Conservation (phyloP, 1,140 invertebrate species). For the Choristoneura fumiferana region DNA sequence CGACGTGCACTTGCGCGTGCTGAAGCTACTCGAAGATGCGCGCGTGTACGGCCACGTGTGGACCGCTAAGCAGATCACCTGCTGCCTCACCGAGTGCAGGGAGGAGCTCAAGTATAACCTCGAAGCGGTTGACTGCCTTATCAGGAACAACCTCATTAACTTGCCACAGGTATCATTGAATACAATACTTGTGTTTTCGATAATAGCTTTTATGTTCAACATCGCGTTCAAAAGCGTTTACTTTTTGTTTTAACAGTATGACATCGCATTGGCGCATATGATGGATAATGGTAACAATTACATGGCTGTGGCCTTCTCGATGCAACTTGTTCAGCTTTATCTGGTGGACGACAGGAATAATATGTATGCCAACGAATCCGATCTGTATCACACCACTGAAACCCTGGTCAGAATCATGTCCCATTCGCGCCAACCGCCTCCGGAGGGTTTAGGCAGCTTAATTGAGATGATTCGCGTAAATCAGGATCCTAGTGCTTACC, state of each 20-base stretch:
- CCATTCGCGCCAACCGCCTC: conserved; percentile 85
- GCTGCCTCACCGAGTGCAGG: conserved; percentile 89
- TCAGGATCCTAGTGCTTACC: conserved; percentile 82
- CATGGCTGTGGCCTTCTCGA: conserved; percentile 92
- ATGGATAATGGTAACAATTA: conserved; percentile 94
- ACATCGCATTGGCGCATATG: conserved; percentile 89
- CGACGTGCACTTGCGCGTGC: conserved; percentile 92
- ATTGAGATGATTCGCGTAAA: conserved; percentile 88
- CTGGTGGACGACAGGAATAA: conserved; percentile 92
- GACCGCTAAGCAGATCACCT: conserved; percentile 94
- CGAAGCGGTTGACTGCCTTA: conserved; percentile 93
- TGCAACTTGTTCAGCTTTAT: conserved; percentile 93
- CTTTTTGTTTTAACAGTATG: conserved; percentile 83
- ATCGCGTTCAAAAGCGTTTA: too few relatives aligned
- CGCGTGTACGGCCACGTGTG: conserved; percentile 92
- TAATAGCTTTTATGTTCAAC: too few relatives aligned
- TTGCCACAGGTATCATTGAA: conserved; percentile 66
- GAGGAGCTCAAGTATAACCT: conserved; percentile 95
- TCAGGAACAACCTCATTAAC: conserved; percentile 85
- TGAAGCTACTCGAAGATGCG: conserved; percentile 94
- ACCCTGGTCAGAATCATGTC: conserved; percentile 86
- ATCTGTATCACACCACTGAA: conserved; percentile 92
- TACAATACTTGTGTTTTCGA: too few relatives aligned
- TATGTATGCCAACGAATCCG: conserved; percentile 88
- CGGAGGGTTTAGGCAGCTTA: conserved; percentile 88